Percentiles rank a stretch among this genome's conserved stretches.
phyloP scores from a whole-genome alignment of 92 coral and sea anemone genomes.

The Desmophyllum pertusum region DNA sequence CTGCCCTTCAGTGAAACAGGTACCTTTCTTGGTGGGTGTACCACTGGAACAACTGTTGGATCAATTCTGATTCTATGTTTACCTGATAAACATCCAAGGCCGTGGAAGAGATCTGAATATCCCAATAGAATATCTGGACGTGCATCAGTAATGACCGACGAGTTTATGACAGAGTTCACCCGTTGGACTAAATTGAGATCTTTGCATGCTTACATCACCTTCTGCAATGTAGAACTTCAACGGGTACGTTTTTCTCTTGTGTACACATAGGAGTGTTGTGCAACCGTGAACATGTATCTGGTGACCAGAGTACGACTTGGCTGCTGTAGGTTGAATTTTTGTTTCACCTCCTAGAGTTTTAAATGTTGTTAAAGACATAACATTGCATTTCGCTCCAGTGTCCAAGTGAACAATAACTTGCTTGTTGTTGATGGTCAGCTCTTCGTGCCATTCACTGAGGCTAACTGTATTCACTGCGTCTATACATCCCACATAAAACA shows the following conservation, averaged over 20 bases:
- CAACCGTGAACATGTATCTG: constrained; percentile 8
- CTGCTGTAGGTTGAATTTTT: neutral
- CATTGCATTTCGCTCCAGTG: constrained; percentile 33
- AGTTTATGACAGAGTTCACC: too few species aligned
- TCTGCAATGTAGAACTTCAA: constrained; percentile 14
- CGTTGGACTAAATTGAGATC: too few species aligned
- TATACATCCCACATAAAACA: too few species aligned
- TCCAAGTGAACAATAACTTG: constrained; percentile 22
- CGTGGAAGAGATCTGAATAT: too few species aligned
- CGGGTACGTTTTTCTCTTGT: constrained; percentile 6
- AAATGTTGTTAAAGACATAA: constrained; percentile 20
- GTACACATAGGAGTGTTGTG: constrained; percentile 13
- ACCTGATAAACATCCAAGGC: too few species aligned
- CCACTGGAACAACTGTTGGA: neutral
- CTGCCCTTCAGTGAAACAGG: neutral
- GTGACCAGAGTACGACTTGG: constrained; percentile 33
- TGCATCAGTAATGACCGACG: too few species aligned
- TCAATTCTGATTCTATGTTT: constrained; percentile 16
- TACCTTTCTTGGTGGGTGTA: neutral
- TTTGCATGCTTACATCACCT: neutral
- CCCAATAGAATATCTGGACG: too few species aligned
- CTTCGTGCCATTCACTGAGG: neutral
- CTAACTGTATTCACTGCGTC: too few species aligned
- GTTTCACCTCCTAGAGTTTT: constrained; percentile 11
- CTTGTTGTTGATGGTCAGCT: constrained; percentile 7